Conservation (phyloP, 2,113 vertebrate species). For the Chauna torquata region DNA sequence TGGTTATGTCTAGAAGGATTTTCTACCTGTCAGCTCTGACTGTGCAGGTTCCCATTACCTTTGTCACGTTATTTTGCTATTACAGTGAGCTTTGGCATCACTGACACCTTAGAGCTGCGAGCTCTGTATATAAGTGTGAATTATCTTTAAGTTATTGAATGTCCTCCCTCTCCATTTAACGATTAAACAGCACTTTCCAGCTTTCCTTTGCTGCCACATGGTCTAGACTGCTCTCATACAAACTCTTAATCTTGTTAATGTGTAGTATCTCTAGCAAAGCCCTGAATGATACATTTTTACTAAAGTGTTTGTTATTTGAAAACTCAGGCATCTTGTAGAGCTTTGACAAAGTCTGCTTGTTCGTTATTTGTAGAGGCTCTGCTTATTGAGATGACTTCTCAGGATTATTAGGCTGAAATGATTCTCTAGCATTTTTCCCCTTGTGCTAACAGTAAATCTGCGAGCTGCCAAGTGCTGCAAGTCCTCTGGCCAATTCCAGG, state of each 20-base stretch:
- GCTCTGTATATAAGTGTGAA: conserved; percentile 5
- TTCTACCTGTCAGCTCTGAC: not conserved
- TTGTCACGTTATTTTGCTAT: not conserved
- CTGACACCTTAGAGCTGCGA: not conserved
- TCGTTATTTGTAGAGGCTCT: not conserved
- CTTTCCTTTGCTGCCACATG: not conserved
- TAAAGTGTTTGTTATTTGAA: not conserved
- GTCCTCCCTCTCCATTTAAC: not conserved
- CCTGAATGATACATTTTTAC: not conserved
- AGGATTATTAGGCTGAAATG: not conserved
- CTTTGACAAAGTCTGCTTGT: not conserved
- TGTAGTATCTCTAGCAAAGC: conserved; percentile 24
- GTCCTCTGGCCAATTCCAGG: not conserved
- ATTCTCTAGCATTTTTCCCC: not conserved
- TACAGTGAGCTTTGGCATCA: not conserved
- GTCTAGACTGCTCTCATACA: not conserved
- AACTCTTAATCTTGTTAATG: not conserved
- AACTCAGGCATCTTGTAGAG: not conserved
- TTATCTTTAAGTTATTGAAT: not conserved
- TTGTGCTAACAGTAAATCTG: not conserved
- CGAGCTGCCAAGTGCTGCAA: not conserved
- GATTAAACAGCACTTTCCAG: not conserved
- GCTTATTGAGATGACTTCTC: not conserved
- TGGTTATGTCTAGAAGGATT: not conserved
- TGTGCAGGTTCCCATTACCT: not conserved